Conservation (phyloP, 2,113 vertebrate genomes). For the Australoheros scitulus region DNA sequence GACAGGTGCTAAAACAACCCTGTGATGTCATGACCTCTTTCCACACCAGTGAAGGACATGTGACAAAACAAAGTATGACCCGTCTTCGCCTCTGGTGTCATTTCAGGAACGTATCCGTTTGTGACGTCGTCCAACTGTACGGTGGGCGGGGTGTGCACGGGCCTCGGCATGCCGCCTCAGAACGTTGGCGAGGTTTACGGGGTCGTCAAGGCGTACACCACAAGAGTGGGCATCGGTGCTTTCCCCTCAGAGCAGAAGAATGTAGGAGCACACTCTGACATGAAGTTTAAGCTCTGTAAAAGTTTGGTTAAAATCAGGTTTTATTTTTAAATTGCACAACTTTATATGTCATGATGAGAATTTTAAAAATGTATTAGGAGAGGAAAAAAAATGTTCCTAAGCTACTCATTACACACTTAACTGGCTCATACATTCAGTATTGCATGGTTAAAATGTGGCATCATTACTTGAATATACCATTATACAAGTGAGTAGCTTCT, state of each 20-base stretch:
- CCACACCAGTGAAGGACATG: background rate
- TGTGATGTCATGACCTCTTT: background rate
- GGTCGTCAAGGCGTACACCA: slow-evolving; percentile 96
- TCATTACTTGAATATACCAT: background rate
- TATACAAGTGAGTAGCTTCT: background rate
- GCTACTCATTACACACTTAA: background rate
- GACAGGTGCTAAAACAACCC: background rate
- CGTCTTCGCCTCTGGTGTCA: background rate
- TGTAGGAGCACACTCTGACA: slow-evolving; percentile 76
- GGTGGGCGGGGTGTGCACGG: slow-evolving; percentile 96
- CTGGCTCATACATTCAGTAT: background rate
- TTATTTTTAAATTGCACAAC: background rate
- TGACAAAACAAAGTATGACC: background rate
- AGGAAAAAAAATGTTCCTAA: background rate
- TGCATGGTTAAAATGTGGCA: background rate
- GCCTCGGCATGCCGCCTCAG: slow-evolving; percentile 94
- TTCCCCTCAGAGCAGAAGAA: slow-evolving; percentile 96
- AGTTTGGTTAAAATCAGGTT: background rate
- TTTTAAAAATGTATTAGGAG: background rate
- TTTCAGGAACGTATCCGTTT: slow-evolving; percentile 94
- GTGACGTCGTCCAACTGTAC: slow-evolving; percentile 99
- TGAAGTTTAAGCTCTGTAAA: background rate
- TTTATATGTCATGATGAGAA: background rate
- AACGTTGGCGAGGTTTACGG: slow-evolving; percentile 94
- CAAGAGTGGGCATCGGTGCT: slow-evolving; percentile 94